These are phyloP conservation scores for Pangasius krempfi DNA, from an alignment of 2,797 vertebrate species.

Conservation along the genomic window DNA sequence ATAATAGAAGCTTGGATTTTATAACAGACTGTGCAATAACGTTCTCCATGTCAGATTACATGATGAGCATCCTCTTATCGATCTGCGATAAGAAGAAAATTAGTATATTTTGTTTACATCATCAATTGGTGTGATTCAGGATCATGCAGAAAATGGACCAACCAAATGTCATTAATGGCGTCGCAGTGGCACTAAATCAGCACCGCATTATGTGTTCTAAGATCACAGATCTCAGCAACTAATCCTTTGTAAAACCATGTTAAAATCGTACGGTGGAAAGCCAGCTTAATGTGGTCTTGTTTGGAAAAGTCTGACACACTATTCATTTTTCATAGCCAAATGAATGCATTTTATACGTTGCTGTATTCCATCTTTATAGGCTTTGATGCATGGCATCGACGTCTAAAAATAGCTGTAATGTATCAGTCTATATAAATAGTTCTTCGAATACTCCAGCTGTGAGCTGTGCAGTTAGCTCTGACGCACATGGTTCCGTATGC, in stretches of 20 bases:
- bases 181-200: not conserved
- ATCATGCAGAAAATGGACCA: not conserved
- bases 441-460: slow-evolving; percentile 32
- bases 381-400: slow-evolving; percentile 3
- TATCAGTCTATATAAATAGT: slow-evolving; percentile 30
- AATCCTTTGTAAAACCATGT: not conserved
- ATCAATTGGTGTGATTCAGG: not conserved
- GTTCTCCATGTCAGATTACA: not conserved
- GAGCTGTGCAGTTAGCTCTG: slow-evolving; percentile 14
- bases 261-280: not conserved
- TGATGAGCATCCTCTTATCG: not conserved
- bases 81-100: not conserved
- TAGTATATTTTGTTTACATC: not conserved
- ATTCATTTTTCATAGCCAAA: not conserved
- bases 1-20: not conserved
- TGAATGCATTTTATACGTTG: not conserved
- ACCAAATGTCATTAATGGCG: not conserved
- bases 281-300: not conserved
- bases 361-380: slow-evolving; percentile 35
- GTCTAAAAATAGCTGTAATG: slow-evolving; percentile 24
- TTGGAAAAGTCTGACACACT: too few relatives aligned
- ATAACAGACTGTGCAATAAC: not conserved
- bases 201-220: not conserved
- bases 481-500: slow-evolving; percentile 21
- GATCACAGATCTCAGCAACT: not conserved